Base-by-base conservation (phyloP, 2,888 invertebrate species). In the Drosophila incognita region DNA sequence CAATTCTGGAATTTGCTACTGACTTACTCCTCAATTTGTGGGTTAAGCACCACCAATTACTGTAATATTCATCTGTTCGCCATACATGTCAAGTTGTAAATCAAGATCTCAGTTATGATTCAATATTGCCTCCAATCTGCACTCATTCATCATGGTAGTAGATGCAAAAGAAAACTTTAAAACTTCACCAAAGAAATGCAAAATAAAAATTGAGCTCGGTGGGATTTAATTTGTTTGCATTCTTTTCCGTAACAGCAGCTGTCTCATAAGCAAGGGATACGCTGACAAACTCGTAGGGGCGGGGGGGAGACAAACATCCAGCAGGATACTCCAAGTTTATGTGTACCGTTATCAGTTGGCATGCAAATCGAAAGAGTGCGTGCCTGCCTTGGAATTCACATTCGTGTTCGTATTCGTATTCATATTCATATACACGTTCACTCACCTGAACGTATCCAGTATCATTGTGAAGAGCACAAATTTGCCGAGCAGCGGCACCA, bases 401-500 rank as follows among this genome's bases (percentile, higher is more conserved):
- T 38, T 48, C 46, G n/a, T 6, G 38, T 24, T 59, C 53, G 33
- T 15, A 36, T 24, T 59, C 53, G 27, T 15, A 36, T 46, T 29
- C 48, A 27, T 52, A 59, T 36, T 52, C 57, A 54, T 56, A 76
- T 49, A 71, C 61, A 51, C 54, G 76, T 68, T 53, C 53, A 92
- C 93, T 94, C 93, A 97, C 98, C 98, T 97, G 94, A 98, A 97
- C 72, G 98, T 98, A 94, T 98, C 98, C 91, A 98, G 95, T 93
- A 98, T 98, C 98, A 98, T 98, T 87, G 98, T 98, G 95, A 98
- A 98, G 87, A 98, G 96, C 93, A 98, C 97, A 93, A 98, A 98
- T 94, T 98, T 98, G 92, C 98, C 98, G 89, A 98, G 96, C 87
- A 98, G 95, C 84, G 98, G 98, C 92, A 98, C 98, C 91, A 98